Conservation (phyloP, 1,140 invertebrate genomes). For the Triops longicaudatus region DNA sequence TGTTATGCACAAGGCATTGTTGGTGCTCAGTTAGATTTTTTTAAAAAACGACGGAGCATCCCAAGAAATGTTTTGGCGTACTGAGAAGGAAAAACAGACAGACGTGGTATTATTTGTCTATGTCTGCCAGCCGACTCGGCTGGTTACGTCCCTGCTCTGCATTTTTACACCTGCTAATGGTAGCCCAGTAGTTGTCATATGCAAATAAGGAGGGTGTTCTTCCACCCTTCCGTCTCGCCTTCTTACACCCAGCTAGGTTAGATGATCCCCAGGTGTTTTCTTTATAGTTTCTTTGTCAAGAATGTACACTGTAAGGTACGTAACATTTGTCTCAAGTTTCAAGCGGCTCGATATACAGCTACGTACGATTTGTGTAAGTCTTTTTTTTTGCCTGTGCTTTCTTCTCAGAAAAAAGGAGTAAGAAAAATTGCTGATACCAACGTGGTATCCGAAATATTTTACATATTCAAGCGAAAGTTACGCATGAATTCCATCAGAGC, state of each 20-base stretch:
- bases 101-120: background rate
- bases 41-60: background rate
- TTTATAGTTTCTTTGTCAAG: background rate
- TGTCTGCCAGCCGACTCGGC: constrained; percentile 9
- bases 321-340: no score
- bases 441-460: background rate
- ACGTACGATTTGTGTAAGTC: background rate
- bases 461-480: background rate
- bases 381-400: background rate
- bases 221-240: constrained; percentile 13
- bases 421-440: background rate
- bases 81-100: background rate
- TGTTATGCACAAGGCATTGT: background rate
- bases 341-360: background rate
- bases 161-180: constrained; percentile 15
- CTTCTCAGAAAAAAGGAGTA: background rate
- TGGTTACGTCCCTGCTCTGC: constrained; percentile 2
- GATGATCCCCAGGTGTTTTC: background rate
- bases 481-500: background rate
- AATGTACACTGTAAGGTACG: no score
- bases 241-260: background rate
- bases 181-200: constrained; percentile 15
- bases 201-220: constrained; percentile 11
- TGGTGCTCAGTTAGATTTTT: background rate
- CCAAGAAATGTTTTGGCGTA: background rate